phyloP scores from a whole-genome alignment of 2,113 vertebrate species.

The Phrynosoma platyrhinos region DNA sequence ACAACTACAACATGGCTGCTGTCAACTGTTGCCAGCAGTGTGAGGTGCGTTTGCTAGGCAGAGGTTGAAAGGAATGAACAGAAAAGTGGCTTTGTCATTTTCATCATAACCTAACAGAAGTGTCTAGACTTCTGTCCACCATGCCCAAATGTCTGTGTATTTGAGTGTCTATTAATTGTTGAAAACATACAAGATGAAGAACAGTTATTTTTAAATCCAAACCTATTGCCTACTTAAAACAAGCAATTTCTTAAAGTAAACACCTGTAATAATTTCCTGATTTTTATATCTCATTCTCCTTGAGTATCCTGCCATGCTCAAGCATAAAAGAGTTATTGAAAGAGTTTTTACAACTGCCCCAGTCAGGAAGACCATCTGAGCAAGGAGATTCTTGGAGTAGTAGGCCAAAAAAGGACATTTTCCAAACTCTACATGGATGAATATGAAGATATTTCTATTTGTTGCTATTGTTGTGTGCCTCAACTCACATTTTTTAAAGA shows the following conservation, averaged over 20 bases:
- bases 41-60: not conserved
- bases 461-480: too few species aligned
- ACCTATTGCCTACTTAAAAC: not conserved
- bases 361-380: too few species aligned
- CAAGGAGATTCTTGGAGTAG: too few species aligned
- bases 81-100: not conserved
- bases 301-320: not conserved
- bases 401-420: too few species aligned
- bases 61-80: not conserved
- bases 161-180: not conserved
- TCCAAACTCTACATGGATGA: too few species aligned
- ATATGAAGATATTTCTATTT: too few species aligned
- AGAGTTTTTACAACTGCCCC: too few species aligned
- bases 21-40: not conserved
- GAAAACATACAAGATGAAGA: not conserved
- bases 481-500: too few species aligned
- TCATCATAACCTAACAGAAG: not conserved
- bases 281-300: not conserved
- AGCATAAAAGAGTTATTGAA: not conserved
- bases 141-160: not conserved
- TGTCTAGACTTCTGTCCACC: not conserved
- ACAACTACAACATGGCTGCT: not conserved
- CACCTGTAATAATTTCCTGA: not conserved
- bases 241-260: not conserved
- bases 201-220: constrained; percentile 3